Evolutionary conservation across 2,888 invertebrate genomes (phyloP), one percentile per base, ranked within the genome.

Genomic region (Ischnura elegans): DNA sequence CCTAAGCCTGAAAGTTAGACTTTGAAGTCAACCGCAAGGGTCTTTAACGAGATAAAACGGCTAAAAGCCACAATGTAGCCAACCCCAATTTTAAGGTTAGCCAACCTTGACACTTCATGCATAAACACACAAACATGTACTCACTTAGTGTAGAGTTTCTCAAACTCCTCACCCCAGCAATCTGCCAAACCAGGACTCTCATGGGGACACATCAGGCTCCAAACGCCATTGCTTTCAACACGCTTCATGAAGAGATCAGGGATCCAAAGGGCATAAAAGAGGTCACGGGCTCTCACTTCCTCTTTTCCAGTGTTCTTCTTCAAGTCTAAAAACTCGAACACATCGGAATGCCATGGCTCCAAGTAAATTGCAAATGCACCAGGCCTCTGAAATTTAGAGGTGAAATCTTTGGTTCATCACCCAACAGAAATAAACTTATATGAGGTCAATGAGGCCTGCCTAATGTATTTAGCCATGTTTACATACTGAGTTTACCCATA

Each of bases 261-360:
- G 95, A 99, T 98, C 99, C 99, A 99, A 47, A 99, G 96, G 0
- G 98, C 99, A 96, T 98, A 99, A 96, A 99, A 99, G 66, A 99
- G 96, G 96, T 99, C 99, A 93, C 99, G 97, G 0, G 99, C 99
- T 87, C 99, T 97, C 66, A 98, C 97, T 96, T 99, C 99, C 95
- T 99, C 99, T 95, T 98, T 98, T 0, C 99, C 97, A 0, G 98
- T 99, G 95, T 99, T 99, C 96, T 99, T 99, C 95, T 98, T 98
- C 93, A 99, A 96, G 95, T 99, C 98, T 93, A 99, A 96, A 96
- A 99, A 99, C 94, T 99, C 99, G 95, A 99, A 98, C 94, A 99
- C 97, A 96, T 99, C 99, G 0, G 99, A 98, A 96, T 99, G 99
- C 99, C 99, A 99, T 0, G 99, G 99, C 96, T 99, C 99, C 93